Conservation (phyloP, 2,113 vertebrate species). For the Balaeniceps rex region DNA sequence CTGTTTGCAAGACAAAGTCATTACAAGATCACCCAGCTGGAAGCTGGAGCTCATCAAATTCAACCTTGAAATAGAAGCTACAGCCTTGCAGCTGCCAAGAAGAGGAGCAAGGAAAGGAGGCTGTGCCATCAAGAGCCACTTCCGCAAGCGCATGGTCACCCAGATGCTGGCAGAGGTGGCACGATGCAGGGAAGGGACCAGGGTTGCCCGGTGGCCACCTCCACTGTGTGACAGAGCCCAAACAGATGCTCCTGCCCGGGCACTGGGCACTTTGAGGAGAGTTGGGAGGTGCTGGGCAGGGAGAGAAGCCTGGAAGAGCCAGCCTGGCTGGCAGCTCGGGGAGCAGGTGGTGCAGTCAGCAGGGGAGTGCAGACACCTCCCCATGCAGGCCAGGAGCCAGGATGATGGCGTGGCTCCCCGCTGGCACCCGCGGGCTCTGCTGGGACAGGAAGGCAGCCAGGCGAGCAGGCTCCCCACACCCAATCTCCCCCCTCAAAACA, state of each 20-base stretch:
- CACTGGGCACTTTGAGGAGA: fast-evolving
- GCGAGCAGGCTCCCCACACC: not conserved
- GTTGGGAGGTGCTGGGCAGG: not conserved
- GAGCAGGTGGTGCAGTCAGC: not conserved
- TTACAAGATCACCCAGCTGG: not conserved
- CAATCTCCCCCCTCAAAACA: not conserved
- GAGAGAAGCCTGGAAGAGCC: not conserved
- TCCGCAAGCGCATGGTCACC: fast-evolving
- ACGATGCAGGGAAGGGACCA: not conserved
- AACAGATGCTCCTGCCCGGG: not conserved
- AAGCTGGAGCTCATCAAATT: not conserved
- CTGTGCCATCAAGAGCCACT: not conserved
- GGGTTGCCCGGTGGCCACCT: not conserved
- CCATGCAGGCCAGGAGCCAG: fast-evolving
- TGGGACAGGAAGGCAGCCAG: not conserved
- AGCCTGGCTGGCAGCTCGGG: not conserved
- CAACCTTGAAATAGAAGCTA: not conserved
- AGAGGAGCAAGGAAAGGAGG: not conserved
- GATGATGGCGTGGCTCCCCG: fast-evolving
- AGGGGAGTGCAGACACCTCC: not conserved
- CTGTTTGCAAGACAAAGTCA: not conserved
- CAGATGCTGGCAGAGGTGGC: not conserved
- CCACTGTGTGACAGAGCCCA: not conserved
- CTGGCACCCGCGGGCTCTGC: not conserved
- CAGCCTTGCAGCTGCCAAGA: not conserved